These are phyloP conservation scores for Hypsopygia costalis DNA, from an alignment of 2,888 invertebrate genomes.

Conservation along the genomic window DNA sequence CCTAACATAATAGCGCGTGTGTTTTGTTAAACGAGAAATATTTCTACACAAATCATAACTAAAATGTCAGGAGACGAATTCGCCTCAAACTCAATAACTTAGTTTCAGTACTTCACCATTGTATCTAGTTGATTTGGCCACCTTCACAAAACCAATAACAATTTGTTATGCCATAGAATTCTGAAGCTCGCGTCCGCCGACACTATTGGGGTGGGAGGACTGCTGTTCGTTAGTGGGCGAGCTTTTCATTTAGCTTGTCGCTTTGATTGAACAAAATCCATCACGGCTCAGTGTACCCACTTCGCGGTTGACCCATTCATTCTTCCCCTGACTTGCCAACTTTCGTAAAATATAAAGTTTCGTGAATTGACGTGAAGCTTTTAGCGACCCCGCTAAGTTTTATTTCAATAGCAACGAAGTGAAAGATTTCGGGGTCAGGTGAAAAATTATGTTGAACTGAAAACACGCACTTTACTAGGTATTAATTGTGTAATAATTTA, in stretches of 20 bases:
- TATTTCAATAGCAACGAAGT: constrained; percentile 21
- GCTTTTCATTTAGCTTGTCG: constrained; percentile 49
- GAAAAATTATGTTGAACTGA: constrained; percentile 17
- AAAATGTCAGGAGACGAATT: too few species aligned
- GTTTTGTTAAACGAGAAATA: too few species aligned
- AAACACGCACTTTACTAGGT: constrained; percentile 1
- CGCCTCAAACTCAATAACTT: constrained; percentile 35
- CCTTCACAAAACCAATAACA: constrained; percentile 50
- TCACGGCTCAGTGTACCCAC: constrained; percentile 35
- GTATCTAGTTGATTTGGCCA: constrained; percentile 28
- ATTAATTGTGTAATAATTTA: constrained; percentile 4
- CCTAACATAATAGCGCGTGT: too few species aligned
- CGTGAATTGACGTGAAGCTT: constrained; percentile 32
- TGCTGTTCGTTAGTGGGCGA: constrained; percentile 44
- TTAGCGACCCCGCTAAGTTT: constrained; percentile 27
- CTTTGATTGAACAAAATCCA: constrained; percentile 55
- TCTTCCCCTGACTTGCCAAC: constrained; percentile 34
- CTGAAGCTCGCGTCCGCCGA: constrained; percentile 36
- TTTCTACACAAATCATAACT: too few species aligned
- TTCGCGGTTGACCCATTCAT: constrained; percentile 38
- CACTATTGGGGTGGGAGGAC: constrained; percentile 46
- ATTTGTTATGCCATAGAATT: constrained; percentile 41
- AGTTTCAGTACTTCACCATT: constrained; percentile 37
- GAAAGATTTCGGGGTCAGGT: constrained; percentile 20
- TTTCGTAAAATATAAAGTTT: constrained; percentile 40